These are phyloP conservation scores for Liopterus haemorrhoidalis DNA, from an alignment of 2,888 invertebrate genomes.

Conservation along the genomic window DNA sequence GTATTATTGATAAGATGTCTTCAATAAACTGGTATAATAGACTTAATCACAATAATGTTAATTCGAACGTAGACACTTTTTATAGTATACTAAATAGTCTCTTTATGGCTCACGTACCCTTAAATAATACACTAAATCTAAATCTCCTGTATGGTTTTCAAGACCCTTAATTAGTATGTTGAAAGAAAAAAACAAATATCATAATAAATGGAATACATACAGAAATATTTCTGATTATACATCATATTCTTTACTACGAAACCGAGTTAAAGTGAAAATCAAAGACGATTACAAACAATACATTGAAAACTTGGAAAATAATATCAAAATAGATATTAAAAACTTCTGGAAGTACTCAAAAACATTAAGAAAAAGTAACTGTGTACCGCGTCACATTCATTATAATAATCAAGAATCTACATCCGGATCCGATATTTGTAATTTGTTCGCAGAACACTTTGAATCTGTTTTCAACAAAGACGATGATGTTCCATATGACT, in stretches of 20 bases:
- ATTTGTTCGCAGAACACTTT: slow-evolving; percentile 12
- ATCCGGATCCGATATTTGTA: neutral
- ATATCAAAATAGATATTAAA: slow-evolving; percentile 8
- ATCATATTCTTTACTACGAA: slow-evolving; percentile 1
- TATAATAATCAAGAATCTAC: slow-evolving; percentile 1
- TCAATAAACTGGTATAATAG: slow-evolving; percentile 7
- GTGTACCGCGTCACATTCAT: slow-evolving; percentile 6
- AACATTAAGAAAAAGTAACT: slow-evolving; percentile 4
- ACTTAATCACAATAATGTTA: slow-evolving; percentile 1
- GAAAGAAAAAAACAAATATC: slow-evolving; percentile 11
- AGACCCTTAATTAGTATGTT: too few relatives aligned
- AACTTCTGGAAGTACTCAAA: slow-evolving; percentile 4
- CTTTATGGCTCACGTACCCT: slow-evolving; percentile 8
- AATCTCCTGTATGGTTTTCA: slow-evolving; percentile 7
- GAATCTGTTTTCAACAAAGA: slow-evolving; percentile 11
- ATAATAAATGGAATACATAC: slow-evolving; percentile 11
- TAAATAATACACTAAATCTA: neutral
- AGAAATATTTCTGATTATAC: slow-evolving; percentile 4
- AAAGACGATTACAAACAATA: neutral
- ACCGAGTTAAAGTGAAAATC: slow-evolving; percentile 1
- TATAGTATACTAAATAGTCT: slow-evolving; percentile 3
- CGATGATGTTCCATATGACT: too few relatives aligned
- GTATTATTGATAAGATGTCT: slow-evolving; percentile 8
- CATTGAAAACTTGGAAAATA: neutral
- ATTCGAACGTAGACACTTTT: slow-evolving; percentile 6